These are phyloP conservation scores for Setophaga petechia DNA, from an alignment of 2,113 vertebrate genomes.

Conservation along the genomic window DNA sequence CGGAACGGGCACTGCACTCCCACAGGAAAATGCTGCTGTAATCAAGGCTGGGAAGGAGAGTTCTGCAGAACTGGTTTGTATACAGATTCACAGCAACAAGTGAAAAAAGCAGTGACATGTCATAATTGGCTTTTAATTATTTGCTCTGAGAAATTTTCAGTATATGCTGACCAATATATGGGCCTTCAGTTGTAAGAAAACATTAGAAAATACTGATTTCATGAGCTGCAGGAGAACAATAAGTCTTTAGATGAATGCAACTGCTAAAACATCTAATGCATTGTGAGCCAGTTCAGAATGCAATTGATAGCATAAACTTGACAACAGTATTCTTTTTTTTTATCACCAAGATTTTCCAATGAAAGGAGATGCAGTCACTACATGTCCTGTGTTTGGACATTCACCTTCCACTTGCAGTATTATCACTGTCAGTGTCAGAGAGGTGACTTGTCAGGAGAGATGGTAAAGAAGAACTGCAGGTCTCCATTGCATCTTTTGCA, in stretches of 20 bases:
- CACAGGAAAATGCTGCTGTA: slow-evolving; percentile 93
- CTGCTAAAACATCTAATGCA: not conserved
- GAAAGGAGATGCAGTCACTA: not conserved
- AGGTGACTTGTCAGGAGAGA: not conserved
- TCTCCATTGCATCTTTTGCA: not conserved
- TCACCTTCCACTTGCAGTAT: not conserved
- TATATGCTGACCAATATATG: not conserved
- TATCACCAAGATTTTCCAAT: not conserved
- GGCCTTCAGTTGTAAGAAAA: not conserved
- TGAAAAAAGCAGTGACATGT: not conserved
- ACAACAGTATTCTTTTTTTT: not conserved
- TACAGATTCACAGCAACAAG: not conserved
- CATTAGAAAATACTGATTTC: not conserved
- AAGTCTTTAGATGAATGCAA: not conserved
- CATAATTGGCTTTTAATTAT: not conserved
- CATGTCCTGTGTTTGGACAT: not conserved
- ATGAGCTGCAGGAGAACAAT: not conserved
- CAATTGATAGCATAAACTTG: not conserved
- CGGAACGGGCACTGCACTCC: slow-evolving; percentile 95
- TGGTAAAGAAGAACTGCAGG: not conserved
- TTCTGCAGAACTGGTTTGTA: slow-evolving; percentile 92
- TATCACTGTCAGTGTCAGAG: not conserved
- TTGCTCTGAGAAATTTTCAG: not conserved
- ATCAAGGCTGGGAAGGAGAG: slow-evolving; percentile 92
- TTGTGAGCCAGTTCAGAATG: not conserved